Conservation (phyloP, 2,113 vertebrate species). For the Megaceryle torquata region DNA sequence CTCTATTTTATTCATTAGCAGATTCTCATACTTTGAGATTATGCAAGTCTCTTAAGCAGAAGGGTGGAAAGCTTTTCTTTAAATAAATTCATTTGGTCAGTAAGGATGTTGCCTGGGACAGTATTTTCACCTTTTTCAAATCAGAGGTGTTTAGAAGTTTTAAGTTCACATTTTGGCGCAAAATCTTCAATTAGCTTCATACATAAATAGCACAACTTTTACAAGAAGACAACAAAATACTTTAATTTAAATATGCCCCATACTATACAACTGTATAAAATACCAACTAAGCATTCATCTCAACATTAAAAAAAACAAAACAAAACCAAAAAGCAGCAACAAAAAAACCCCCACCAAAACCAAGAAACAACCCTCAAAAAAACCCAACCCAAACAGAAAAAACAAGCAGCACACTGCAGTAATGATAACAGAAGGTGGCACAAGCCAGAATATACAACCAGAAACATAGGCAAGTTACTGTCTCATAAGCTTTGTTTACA, state of each 20-base stretch:
- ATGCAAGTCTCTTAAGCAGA: neutral
- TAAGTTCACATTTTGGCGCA: neutral
- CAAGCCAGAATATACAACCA: neutral
- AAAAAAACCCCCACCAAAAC: neutral
- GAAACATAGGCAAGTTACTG: neutral
- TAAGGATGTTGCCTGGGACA: neutral
- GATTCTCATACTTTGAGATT: neutral
- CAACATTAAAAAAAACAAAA: neutral
- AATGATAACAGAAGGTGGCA: neutral
- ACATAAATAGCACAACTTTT: neutral
- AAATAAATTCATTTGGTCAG: neutral
- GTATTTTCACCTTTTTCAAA: neutral
- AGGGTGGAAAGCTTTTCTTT: neutral
- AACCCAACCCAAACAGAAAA: neutral
- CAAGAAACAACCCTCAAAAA: neutral
- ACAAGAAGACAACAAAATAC: constrained; percentile 61
- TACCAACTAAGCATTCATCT: constrained; percentile 27
- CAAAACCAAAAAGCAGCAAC: neutral
- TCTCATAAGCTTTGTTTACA: neutral
- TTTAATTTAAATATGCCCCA: constrained; percentile 60
- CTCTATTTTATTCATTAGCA: neutral
- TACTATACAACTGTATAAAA: constrained; percentile 64
- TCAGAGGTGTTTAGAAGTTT: neutral
- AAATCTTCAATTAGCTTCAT: neutral
- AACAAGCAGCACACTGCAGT: constrained; percentile 23